Evolutionary conservation across 2,797 vertebrate genomes (phyloP).

Genomic region (Pogoniulus pusillus): DNA sequence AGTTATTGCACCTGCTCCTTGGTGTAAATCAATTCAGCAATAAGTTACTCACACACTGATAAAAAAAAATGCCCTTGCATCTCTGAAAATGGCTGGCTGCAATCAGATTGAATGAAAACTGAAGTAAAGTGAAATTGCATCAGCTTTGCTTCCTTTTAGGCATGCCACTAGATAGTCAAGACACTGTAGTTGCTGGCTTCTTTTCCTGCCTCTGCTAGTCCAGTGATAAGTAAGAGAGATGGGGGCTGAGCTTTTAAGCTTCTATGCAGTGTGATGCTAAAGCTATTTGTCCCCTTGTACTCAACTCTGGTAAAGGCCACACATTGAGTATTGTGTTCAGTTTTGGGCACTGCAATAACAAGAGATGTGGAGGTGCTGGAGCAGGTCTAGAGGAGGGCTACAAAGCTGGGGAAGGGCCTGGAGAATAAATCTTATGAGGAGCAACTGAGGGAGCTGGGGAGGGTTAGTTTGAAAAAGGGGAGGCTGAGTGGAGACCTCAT

Average conservation of each 20-base stretch:
- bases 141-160: slow-evolving; percentile 30
- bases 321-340: too few relatives aligned
- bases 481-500: too few relatives aligned
- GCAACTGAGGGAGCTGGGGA: too few relatives aligned
- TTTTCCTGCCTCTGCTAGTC: not conserved
- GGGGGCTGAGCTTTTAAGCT: slow-evolving; percentile 13
- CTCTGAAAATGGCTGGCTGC: slow-evolving; percentile 36
- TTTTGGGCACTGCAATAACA: too few relatives aligned
- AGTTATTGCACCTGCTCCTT: slow-evolving; percentile 46
- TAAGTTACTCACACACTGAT: slow-evolving; percentile 10
- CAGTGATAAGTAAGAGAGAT: slow-evolving; percentile 2
- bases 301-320: too few relatives aligned
- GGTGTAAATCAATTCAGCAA: slow-evolving; percentile 39
- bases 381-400: too few relatives aligned
- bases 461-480: too few relatives aligned
- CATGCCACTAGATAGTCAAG: not conserved
- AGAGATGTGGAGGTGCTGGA: too few relatives aligned
- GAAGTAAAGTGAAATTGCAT: slow-evolving; percentile 54
- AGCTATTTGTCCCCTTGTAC: not conserved
- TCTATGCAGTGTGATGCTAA: not conserved
- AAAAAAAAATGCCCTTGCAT: not conserved
- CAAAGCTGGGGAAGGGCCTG: too few relatives aligned
- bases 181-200: not conserved
- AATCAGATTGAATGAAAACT: slow-evolving; percentile 47
- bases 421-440: too few relatives aligned